These are phyloP conservation scores for Musca domestica DNA, from an alignment of 1,140 invertebrate species.

Conservation along the genomic window DNA sequence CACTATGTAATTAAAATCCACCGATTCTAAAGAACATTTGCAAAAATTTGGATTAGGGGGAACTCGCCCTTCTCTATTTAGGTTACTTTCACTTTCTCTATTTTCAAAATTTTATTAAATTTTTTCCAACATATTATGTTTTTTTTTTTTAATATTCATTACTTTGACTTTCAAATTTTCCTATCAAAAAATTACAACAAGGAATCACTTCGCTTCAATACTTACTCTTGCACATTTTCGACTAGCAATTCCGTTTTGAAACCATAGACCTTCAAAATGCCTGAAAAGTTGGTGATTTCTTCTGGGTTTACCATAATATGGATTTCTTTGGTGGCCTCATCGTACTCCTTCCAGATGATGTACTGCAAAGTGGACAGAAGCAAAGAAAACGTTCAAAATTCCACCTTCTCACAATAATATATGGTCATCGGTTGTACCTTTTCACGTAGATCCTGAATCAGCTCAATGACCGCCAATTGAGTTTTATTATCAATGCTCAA, in stretches of 20 bases:
- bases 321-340: conserved; percentile 31
- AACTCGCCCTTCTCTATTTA: too few relatives aligned
- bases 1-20: too few relatives aligned
- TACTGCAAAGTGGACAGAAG: conserved; percentile 29
- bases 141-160: too few relatives aligned
- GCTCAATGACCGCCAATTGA: conserved; percentile 33
- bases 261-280: conserved; percentile 28
- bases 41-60: too few relatives aligned
- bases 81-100: too few relatives aligned
- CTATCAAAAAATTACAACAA: too few relatives aligned
- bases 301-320: conserved; percentile 42
- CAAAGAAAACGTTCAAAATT: too few relatives aligned
- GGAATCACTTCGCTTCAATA: too few relatives aligned
- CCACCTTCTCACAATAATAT: not conserved
- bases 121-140: too few relatives aligned
- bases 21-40: too few relatives aligned
- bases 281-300: conserved; percentile 29
- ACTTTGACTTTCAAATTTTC: too few relatives aligned
- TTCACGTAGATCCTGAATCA: conserved; percentile 28
- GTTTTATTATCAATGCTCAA: conserved; percentile 32
- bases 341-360: conserved; percentile 46
- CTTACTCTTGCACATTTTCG: conserved; percentile 43
- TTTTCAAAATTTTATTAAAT: too few relatives aligned
- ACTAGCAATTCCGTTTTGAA: conserved; percentile 35
- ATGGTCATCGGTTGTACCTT: conserved; percentile 28